Evolutionary conservation across 23 tunicate species (phyloP), one percentile per base, ranked within the genome.

Genomic region (Phallusia fumigata): DNA sequence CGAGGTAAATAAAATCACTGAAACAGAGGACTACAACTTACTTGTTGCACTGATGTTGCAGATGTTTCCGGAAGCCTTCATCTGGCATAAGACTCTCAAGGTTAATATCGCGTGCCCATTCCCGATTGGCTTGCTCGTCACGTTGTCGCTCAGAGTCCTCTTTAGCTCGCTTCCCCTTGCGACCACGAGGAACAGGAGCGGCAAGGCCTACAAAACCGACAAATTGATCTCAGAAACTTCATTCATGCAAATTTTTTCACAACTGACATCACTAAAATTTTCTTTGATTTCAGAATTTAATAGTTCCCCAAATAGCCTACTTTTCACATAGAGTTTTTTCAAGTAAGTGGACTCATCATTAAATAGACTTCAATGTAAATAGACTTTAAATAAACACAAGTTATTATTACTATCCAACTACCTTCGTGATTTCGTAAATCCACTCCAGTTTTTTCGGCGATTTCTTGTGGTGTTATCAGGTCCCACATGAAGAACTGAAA

Each of bases 41-140:
- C 97, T 97, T 97, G 86, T 97, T 97, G 86, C 97, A 85, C 35
- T 97, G 97, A 80, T 86, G 85, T 64, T 92, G 94, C 28, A 97
- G 77, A 65, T 97, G 99, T 75, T 92, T 92, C 45, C 90, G 80
- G 84, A 97, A 92, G 18, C 95, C 90, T 22, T 97, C 99, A 64
- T 97, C 99, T 0, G 89, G 88, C 18, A 97, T 73, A 31, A 92
- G 74, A 21, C 77, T 77, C 31, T 97, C 95, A 31, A 97, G 85
- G 53, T 90, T 86, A 35, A 97, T 74, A 11, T 75, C 88, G 0
- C 49, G 36, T 0, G 95, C 95, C 99, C 99, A 97, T 77, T 97
- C 97, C 65, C 90, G 82, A 22, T 75, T 84, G n/a, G 80, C 32
- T 82, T 85, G 90, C 47, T 92, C 97, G 51, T 85, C 90, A 47